Evolutionary conservation across 2,113 vertebrate genomes (phyloP).

Genomic region (Riparia riparia): DNA sequence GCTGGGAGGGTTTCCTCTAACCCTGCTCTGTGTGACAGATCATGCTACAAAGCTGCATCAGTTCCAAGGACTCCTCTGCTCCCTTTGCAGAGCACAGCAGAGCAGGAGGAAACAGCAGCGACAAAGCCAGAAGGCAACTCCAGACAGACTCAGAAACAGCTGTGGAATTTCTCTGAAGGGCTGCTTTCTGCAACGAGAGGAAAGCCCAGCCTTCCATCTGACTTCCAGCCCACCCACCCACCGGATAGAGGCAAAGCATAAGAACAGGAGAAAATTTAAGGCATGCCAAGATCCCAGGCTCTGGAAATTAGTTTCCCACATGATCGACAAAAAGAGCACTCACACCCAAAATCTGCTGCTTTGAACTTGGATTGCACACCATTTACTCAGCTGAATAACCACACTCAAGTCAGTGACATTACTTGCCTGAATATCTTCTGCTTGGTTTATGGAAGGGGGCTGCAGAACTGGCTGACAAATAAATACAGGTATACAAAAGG

Average conservation of each 20-base stretch:
- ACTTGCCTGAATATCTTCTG: background rate
- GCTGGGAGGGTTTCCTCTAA: background rate
- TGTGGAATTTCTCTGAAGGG: constrained; percentile 32
- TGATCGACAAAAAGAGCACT: background rate
- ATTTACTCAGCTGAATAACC: background rate
- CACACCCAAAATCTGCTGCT: background rate
- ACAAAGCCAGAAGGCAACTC: background rate
- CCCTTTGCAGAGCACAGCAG: background rate
- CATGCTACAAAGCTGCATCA: background rate
- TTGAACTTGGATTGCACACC: background rate
- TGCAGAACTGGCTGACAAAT: background rate
- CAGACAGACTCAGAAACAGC: background rate
- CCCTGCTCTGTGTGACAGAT: background rate
- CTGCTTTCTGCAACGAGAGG: background rate
- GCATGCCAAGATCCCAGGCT: constrained; percentile 1
- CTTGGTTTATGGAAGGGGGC: rapidly evolving
- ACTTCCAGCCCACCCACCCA: constrained; percentile 28
- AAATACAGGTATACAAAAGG: background rate
- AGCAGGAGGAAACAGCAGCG: background rate
- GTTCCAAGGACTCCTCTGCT: background rate
- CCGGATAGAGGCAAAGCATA: background rate
- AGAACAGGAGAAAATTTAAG: constrained; percentile 36
- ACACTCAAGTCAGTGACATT: background rate
- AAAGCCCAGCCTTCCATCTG: background rate
- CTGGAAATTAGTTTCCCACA: constrained; percentile 8